Evolutionary conservation across 1,140 invertebrate genomes (phyloP).

Genomic region (Zaprionus lachaisei): DNA sequence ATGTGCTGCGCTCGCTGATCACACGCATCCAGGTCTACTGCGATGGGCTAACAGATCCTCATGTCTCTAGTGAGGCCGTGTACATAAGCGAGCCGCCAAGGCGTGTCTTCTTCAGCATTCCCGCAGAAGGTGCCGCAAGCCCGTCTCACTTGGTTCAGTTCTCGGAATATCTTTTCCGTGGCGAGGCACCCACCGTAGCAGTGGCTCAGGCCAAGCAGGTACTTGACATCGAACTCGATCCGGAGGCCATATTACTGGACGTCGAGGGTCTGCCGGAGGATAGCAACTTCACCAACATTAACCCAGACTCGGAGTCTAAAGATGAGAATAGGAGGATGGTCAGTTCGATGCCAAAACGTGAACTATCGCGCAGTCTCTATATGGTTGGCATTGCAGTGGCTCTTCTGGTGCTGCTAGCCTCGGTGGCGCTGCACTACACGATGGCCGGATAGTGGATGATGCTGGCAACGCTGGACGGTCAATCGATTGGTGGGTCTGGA

Average conservation of each 20-base stretch:
- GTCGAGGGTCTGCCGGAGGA: constrained; percentile 75
- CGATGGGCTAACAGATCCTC: constrained; percentile 77
- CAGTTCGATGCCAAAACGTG: constrained; percentile 71
- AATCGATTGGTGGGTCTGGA: constrained; percentile 24
- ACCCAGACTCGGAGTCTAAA: constrained; percentile 15
- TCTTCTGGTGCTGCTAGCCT: constrained; percentile 68
- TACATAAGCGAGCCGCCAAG: constrained; percentile 79
- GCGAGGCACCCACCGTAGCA: constrained; percentile 76
- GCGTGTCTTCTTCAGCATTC: constrained; percentile 74
- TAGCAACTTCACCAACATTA: constrained; percentile 36
- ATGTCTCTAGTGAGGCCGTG: constrained; percentile 64
- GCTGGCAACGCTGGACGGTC: constrained; percentile 10
- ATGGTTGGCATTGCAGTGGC: constrained; percentile 76
- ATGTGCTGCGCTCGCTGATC: constrained; percentile 77
- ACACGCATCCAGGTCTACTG: constrained; percentile 82
- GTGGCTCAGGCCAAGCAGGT: constrained; percentile 79
- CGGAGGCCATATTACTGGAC: constrained; percentile 64
- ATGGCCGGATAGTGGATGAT: constrained; percentile 43
- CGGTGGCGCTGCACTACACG: constrained; percentile 67
- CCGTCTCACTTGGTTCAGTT: constrained; percentile 58
- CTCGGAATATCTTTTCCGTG: constrained; percentile 80
- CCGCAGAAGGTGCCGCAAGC: constrained; percentile 30
- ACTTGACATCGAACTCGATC: constrained; percentile 73
- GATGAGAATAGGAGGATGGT: constrained; percentile 34
- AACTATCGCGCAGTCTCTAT: constrained; percentile 73